Evolutionary conservation across 1,140 invertebrate species (phyloP).

Genomic region (Tribolium madens): DNA sequence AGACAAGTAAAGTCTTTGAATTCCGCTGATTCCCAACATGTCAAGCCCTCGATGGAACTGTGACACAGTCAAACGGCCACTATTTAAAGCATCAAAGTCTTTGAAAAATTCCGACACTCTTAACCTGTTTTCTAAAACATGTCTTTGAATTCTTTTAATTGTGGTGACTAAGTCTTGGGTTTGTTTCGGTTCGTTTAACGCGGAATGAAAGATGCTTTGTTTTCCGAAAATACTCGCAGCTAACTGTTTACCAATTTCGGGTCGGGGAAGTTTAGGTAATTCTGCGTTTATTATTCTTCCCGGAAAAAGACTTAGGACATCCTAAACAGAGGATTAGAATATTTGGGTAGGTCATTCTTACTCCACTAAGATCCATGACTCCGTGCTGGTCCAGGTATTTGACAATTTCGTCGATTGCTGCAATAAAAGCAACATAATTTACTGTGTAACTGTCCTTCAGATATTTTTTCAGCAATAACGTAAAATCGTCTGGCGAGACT

Average conservation of each 20-base stretch:
- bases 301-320: conserved; percentile 69
- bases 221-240: conserved; percentile 69
- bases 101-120: conserved; percentile 74
- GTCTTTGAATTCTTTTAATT: conserved; percentile 70
- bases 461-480: conserved; percentile 76
- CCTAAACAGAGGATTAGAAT: conserved; percentile 60
- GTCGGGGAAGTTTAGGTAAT: conserved; percentile 73
- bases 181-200: conserved; percentile 65
- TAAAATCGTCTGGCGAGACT: conserved; percentile 75
- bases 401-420: conserved; percentile 68
- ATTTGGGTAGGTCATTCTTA: conserved; percentile 57
- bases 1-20: conserved; percentile 68
- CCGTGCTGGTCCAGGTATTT: conserved; percentile 71
- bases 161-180: conserved; percentile 65
- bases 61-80: conserved; percentile 72
- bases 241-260: conserved; percentile 71
- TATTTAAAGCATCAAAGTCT: conserved; percentile 74
- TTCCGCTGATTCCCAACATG: conserved; percentile 71
- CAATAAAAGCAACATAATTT: conserved; percentile 79
- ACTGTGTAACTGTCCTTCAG: conserved; percentile 77
- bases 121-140: conserved; percentile 72
- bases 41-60: conserved; percentile 76
- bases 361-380: conserved; percentile 69
- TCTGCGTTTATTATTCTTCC: conserved; percentile 75
- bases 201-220: conserved; percentile 71